Evolutionary conservation across 2,888 invertebrate species (phyloP).

Genomic region (Hedya salicella): DNA sequence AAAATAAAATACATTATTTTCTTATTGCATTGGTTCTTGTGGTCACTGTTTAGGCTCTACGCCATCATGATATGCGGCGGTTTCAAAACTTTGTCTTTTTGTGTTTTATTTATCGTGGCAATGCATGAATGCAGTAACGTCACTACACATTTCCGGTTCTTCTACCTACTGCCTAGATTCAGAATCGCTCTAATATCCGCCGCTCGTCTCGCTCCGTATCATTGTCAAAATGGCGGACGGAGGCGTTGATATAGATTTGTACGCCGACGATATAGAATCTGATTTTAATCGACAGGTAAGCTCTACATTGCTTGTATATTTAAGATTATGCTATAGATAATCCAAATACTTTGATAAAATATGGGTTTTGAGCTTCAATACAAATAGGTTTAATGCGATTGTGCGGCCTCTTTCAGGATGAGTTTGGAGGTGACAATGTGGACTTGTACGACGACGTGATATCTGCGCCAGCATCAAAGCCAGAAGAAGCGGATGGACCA

Average conservation of each 20-base stretch:
- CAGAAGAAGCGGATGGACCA: conserved; percentile 85
- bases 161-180: background rate
- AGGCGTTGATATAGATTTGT: conserved; percentile 98
- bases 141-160: conserved; percentile 18
- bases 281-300: conserved; percentile 89
- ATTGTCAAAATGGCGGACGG: conserved; percentile 93
- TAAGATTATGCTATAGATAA: background rate
- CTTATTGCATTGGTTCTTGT: too few relatives aligned
- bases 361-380: background rate
- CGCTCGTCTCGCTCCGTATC: conserved; percentile 10
- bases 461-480: conserved; percentile 88
- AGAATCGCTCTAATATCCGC: too few relatives aligned
- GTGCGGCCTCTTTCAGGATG: conserved; percentile 85
- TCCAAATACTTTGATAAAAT: background rate
- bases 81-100: too few relatives aligned
- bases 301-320: conserved; percentile 58
- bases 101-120: background rate
- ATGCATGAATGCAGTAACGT: background rate
- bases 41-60: too few relatives aligned
- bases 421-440: conserved; percentile 94
- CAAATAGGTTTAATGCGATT: conserved; percentile 32
- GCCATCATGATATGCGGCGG: too few relatives aligned
- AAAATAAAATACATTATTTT: too few relatives aligned
- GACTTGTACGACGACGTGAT: conserved; percentile 98
- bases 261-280: conserved; percentile 98